These are phyloP conservation scores for Pecten maximus DNA, from an alignment of 2,888 invertebrate genomes.

Conservation along the genomic window DNA sequence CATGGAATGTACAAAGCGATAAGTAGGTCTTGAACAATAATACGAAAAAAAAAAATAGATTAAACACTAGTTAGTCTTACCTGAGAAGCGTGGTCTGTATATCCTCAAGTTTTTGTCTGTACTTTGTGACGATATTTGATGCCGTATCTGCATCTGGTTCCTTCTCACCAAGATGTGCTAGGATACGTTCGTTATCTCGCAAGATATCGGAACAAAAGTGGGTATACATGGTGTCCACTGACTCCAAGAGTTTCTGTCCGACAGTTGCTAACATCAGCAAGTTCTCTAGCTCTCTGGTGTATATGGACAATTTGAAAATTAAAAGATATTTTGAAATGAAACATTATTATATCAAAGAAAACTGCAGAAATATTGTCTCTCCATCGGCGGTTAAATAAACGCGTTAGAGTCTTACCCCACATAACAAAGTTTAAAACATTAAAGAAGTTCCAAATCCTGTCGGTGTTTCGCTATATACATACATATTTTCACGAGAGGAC, in stretches of 20 bases:
- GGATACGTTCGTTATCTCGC: not conserved
- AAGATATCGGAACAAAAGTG: constrained; percentile 2
- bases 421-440: too few relatives aligned
- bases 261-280: not conserved
- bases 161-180: not conserved
- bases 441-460: too few relatives aligned
- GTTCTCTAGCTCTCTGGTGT: not conserved
- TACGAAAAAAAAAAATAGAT: too few relatives aligned
- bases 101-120: not conserved
- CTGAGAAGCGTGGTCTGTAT: not conserved
- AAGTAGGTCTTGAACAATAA: too few relatives aligned
- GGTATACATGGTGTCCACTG: constrained; percentile 16
- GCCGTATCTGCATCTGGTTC: not conserved
- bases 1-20: too few relatives aligned
- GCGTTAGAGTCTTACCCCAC: too few relatives aligned
- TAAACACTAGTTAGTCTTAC: not conserved
- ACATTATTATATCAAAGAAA: too few relatives aligned
- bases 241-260: not conserved
- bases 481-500: too few relatives aligned
- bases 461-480: too few relatives aligned
- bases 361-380: too few relatives aligned
- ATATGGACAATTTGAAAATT: not conserved
- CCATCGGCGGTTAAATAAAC: too few relatives aligned
- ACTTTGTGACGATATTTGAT: constrained; percentile 6
- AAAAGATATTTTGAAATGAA: too few relatives aligned